phyloP scores from a whole-genome alignment of 2,797 vertebrate species.

The Takifugu ocellatus region DNA sequence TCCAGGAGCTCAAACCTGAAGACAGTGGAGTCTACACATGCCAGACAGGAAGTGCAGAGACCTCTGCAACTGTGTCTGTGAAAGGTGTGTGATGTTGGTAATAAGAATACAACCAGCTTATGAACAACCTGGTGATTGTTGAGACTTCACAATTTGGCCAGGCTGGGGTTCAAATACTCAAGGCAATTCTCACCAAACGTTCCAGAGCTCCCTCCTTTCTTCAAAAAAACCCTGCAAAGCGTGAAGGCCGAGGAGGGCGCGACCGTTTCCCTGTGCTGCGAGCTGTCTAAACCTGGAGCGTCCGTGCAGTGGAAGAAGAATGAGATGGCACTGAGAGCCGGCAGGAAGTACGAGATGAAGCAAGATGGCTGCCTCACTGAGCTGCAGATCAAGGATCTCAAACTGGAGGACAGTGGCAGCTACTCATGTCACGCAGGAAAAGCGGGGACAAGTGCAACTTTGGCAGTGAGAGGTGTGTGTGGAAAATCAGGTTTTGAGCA shows the following conservation, averaged over 20 bases:
- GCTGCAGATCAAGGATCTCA: constrained; percentile 77
- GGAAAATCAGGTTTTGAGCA: no score
- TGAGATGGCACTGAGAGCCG: constrained; percentile 69
- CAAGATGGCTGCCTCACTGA: constrained; percentile 70
- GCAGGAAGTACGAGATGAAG: constrained; percentile 76
- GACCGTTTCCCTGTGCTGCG: background rate
- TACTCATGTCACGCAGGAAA: constrained; percentile 74
- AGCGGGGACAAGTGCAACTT: constrained; percentile 48
- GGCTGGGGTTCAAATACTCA: background rate
- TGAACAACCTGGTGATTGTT: no score
- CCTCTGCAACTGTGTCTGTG: constrained; percentile 42
- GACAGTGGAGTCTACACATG: constrained; percentile 83
- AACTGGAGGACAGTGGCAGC: constrained; percentile 77
- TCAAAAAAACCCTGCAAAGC: background rate
- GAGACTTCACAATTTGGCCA: background rate
- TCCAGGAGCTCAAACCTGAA: constrained; percentile 73
- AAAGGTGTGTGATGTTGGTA: constrained; percentile 42
- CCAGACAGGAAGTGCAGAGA: constrained; percentile 49
- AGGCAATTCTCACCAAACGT: background rate
- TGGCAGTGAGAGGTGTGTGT: constrained; percentile 20
- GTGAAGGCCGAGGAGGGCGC: background rate
- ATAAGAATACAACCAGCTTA: background rate
- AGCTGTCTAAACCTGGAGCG: constrained; percentile 13
- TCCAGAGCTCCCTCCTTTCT: constrained; percentile 18
- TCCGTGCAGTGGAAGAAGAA: constrained; percentile 82